Evolutionary conservation across 2,888 invertebrate species (phyloP), one percentile per base, ranked within the genome.

Genomic region (Patella depressa): DNA sequence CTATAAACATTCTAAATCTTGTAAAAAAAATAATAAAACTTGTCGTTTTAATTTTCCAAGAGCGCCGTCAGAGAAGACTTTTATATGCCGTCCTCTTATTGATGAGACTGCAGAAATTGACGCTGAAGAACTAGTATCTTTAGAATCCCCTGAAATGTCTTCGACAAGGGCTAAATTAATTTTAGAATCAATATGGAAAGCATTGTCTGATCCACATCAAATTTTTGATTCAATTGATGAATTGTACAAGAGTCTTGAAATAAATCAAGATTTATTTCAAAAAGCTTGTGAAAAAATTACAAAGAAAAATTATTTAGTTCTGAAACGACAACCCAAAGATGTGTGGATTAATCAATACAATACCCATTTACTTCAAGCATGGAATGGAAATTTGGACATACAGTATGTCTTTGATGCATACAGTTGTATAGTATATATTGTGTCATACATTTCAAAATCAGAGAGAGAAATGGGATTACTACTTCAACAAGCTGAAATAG

Each of bases 371-470:
- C 72, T 80, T 11, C 59, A 45, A 70, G 76, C 72, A n/a, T 80
- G 79, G 75, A 77, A 79, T 29, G 76, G 72, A 15, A 79, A 80
- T 45, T 69, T 81, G 59, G 78, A 81, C 53, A 76, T 79, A 12
- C 81, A 81, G 69, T 81, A 72, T 72, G 77, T 80, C 14, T 59
- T 77, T 54, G 78, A 80, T 74, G 79, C 79, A 19, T 82, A 77
- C 73, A 71, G 75, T 17, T 85, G 85, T 80, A 81, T 83, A 53
- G 77, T 81, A 12, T 85, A 84, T 34, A 84, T 85, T 72, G 80
- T 84, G 0, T 81, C 83, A 9, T 83, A 84, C 74, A 83, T 85
- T 34, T 81, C 82, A 12, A 85, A 85, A 77, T 77, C 80, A 54
- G 81, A 80, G 71, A 57, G 55, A 55, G 78, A 24, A 80, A 83